phyloP scores from a whole-genome alignment of 2,888 invertebrate species.

The Poecilus cupreus region DNA sequence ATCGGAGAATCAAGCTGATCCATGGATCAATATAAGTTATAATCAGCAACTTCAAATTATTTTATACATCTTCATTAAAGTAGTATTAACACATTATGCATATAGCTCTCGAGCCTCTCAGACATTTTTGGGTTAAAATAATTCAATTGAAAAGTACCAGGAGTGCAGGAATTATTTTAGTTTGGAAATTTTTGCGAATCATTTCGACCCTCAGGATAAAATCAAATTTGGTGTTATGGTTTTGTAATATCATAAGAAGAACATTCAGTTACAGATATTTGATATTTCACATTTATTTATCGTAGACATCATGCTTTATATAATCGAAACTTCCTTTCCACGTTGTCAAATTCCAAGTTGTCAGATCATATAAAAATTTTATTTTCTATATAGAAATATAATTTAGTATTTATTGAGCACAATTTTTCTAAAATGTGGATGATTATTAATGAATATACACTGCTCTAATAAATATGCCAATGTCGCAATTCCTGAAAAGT shows the following conservation, averaged over 20 bases:
- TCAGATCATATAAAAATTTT: constrained; percentile 23
- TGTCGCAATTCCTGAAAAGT: not conserved
- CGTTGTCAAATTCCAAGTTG: not conserved
- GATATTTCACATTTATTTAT: constrained; percentile 10
- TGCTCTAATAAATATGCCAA: constrained; percentile 4
- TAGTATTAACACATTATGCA: too few species aligned
- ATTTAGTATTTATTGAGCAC: constrained; percentile 13
- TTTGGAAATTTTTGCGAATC: not conserved
- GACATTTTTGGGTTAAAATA: too few species aligned
- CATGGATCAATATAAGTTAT: too few species aligned
- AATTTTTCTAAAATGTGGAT: constrained; percentile 11
- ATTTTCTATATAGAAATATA: constrained; percentile 37
- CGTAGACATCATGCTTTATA: not conserved
- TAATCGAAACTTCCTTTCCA: not conserved
- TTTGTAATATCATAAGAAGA: constrained; percentile 28
- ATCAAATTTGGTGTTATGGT: constrained; percentile 9
- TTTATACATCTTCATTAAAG: too few species aligned
- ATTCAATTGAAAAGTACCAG: too few species aligned
- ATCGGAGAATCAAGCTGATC: too few species aligned
- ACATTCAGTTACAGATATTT: not conserved
- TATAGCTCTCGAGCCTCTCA: too few species aligned
- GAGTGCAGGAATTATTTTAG: too few species aligned
- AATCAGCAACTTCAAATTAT: too few species aligned
- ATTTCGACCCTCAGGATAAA: not conserved
- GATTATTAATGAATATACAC: not conserved